Evolutionary conservation across 2,888 invertebrate species (phyloP).

Genomic region (Pollenia angustigena): DNA sequence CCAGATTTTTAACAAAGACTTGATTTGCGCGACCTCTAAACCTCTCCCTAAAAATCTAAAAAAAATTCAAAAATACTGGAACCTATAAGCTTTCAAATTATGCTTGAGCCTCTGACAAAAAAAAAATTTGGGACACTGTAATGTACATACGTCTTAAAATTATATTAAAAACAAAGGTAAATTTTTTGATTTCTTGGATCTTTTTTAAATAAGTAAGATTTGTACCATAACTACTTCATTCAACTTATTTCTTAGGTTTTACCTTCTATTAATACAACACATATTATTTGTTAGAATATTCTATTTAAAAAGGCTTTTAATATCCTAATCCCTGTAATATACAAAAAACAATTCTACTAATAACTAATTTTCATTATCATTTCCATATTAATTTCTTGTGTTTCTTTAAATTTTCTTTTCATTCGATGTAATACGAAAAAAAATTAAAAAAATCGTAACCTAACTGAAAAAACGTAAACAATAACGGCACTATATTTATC

Average conservation of each 20-base stretch:
- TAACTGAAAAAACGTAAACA: constrained; percentile 51
- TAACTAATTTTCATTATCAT: constrained; percentile 63
- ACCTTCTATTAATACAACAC: background rate
- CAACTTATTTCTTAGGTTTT: background rate
- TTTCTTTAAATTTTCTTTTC: constrained; percentile 73
- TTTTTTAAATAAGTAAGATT: no score
- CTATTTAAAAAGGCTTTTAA: constrained; percentile 5
- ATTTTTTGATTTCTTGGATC: no score
- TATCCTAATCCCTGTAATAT: constrained; percentile 57
- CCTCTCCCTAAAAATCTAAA: no score
- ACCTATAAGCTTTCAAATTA: no score
- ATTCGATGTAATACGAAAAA: constrained; percentile 47
- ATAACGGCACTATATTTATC: constrained; percentile 62
- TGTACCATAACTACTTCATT: constrained; percentile 41
- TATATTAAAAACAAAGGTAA: no score
- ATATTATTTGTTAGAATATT: background rate
- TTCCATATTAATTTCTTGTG: constrained; percentile 63
- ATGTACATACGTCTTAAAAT: no score
- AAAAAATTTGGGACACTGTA: no score
- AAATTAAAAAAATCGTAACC: constrained; percentile 11
- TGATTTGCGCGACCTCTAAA: no score
- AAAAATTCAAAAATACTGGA: no score
- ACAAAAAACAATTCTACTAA: constrained; percentile 14
- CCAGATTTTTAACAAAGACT: no score
- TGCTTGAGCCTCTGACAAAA: no score